These are phyloP conservation scores for Amblyornis subalaris DNA, from an alignment of 2,113 vertebrate genomes.

Conservation along the genomic window DNA sequence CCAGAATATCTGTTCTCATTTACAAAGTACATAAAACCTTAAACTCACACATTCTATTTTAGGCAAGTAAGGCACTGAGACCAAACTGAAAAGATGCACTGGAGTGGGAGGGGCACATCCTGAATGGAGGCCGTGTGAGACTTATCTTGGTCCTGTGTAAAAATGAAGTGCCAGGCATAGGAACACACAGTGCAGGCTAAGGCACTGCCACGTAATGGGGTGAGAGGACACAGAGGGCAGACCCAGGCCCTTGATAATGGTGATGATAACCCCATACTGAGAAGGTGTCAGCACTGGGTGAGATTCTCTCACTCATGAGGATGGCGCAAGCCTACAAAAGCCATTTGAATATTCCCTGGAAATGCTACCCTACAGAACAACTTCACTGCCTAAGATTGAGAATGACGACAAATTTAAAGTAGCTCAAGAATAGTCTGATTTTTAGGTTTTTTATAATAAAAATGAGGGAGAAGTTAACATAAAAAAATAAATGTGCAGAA, in stretches of 20 bases:
- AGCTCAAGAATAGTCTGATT: background rate
- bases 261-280: background rate
- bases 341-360: background rate
- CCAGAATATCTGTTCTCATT: background rate
- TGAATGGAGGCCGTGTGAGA: background rate
- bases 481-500: background rate
- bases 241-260: fast-evolving
- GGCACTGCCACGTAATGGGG: fast-evolving
- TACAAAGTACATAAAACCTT: background rate
- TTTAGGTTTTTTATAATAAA: background rate
- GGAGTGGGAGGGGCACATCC: background rate
- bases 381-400: background rate
- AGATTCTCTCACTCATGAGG: background rate
- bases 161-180: background rate
- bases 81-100: background rate
- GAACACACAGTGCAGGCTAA: background rate
- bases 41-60: background rate
- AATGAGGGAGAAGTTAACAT: background rate
- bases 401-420: background rate
- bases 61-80: background rate
- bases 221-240: background rate
- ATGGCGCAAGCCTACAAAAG: fast-evolving
- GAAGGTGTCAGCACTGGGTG: background rate
- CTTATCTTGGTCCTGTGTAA: background rate
- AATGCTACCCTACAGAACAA: background rate